Conservation (phyloP, 2,888 invertebrate genomes). For the Luffia ferchaultella region DNA sequence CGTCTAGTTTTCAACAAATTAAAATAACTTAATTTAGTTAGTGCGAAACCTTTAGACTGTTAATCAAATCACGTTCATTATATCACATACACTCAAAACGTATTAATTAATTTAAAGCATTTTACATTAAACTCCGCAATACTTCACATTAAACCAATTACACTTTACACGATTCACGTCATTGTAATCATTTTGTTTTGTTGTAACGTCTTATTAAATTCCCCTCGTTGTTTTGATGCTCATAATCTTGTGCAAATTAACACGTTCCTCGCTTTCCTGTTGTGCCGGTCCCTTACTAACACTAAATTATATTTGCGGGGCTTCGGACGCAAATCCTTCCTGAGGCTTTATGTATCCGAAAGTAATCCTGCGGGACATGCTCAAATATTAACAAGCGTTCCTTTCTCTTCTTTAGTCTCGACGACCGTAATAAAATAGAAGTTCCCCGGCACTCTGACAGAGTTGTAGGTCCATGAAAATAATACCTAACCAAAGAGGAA, state of each 20-base stretch:
- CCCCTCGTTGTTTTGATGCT: background rate
- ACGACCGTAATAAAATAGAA: conserved; percentile 4
- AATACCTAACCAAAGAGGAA: background rate
- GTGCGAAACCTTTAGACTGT: too few species aligned
- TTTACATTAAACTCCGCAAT: too few species aligned
- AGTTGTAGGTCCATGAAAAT: background rate
- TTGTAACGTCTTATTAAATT: background rate
- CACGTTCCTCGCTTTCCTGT: background rate
- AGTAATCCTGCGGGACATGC: conserved; percentile 9
- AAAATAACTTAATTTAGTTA: too few species aligned
- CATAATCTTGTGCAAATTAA: background rate
- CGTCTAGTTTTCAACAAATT: too few species aligned
- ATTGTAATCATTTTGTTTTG: background rate
- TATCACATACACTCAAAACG: too few species aligned
- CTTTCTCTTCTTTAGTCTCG: conserved; percentile 3
- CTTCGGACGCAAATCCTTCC: conserved; percentile 4
- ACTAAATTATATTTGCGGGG: conserved; percentile 6
- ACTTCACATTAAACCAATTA: too few species aligned
- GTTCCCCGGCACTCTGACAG: background rate
- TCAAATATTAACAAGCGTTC: conserved; percentile 7
- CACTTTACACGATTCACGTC: too few species aligned
- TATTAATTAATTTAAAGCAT: too few species aligned
- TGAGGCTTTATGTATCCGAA: conserved; percentile 9
- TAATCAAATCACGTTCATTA: too few species aligned
- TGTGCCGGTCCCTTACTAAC: background rate